These are phyloP conservation scores for Albula goreensis DNA, from an alignment of 2,113 vertebrate genomes.

Conservation along the genomic window DNA sequence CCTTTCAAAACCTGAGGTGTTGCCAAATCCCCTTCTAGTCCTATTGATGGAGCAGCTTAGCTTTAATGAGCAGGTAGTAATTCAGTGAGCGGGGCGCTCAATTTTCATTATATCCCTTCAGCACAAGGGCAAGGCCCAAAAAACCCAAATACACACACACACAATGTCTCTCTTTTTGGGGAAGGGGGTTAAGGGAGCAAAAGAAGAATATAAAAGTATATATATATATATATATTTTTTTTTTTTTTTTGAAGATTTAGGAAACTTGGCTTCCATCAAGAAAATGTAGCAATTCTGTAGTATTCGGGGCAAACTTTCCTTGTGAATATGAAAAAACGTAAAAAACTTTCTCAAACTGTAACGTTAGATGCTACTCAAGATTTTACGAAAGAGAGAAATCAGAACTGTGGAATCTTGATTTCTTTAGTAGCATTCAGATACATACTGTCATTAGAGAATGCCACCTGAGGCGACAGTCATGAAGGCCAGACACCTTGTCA, in stretches of 20 bases:
- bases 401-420: neutral
- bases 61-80: slow-evolving; percentile 13
- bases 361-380: neutral
- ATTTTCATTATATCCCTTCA: slow-evolving; percentile 2
- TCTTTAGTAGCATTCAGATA: neutral
- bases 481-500: neutral
- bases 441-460: neutral
- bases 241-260: neutral
- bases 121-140: neutral
- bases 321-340: neutral
- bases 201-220: neutral
- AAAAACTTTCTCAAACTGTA: neutral
- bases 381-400: neutral
- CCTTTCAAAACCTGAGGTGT: neutral
- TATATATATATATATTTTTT: neutral
- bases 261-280: neutral
- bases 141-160: neutral
- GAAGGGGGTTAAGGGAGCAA: too few relatives aligned
- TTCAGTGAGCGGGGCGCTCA: neutral
- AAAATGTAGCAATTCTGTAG: slow-evolving; percentile 3
- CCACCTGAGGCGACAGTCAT: neutral
- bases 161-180: neutral
- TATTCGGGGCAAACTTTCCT: neutral
- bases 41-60: slow-evolving; percentile 15
- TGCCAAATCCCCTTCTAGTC: slow-evolving; percentile 1